Conservation (phyloP, 2,797 vertebrate genomes). For the Rachycentron canadum region DNA sequence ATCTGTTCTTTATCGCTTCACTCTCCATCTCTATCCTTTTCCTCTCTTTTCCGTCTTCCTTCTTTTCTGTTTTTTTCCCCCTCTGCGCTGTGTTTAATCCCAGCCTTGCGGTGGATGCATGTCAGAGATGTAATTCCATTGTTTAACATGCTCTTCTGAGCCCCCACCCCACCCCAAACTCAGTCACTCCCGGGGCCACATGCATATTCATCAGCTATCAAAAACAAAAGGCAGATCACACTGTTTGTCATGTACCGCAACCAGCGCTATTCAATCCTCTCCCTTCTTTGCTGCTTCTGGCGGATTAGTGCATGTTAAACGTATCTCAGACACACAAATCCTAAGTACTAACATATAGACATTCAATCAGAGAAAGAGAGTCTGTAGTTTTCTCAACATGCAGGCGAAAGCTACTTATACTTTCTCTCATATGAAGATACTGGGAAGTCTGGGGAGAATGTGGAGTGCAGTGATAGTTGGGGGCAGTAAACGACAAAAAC, state of each 20-base stretch:
- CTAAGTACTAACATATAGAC: constrained; percentile 72
- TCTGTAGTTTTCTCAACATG: constrained; percentile 60
- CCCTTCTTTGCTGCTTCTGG: constrained; percentile 69
- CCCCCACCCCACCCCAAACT: constrained; percentile 72
- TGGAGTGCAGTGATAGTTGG: constrained; percentile 36
- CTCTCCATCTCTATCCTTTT: constrained; percentile 73
- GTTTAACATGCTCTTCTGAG: constrained; percentile 81
- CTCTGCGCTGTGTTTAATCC: constrained; percentile 79
- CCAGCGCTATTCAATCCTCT: constrained; percentile 73
- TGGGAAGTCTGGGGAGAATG: constrained; percentile 50
- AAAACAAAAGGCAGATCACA: constrained; percentile 82
- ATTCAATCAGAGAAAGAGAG: constrained; percentile 70
- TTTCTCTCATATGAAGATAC: constrained; percentile 36
- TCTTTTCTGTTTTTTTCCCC: constrained; percentile 45
- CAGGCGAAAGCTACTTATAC: constrained; percentile 58
- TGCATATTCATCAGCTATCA: constrained; percentile 82
- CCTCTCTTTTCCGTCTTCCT: constrained; percentile 54
- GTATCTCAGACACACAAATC: constrained; percentile 81
- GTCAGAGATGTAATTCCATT: constrained; percentile 86
- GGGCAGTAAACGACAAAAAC: constrained; percentile 44
- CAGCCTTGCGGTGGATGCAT: constrained; percentile 82
- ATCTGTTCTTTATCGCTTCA: constrained; percentile 79
- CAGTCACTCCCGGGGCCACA: constrained; percentile 77
- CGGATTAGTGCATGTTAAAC: constrained; percentile 80
- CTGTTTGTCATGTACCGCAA: constrained; percentile 77